phyloP scores from a whole-genome alignment of 2,888 invertebrate species.

The Aplocera efformata region DNA sequence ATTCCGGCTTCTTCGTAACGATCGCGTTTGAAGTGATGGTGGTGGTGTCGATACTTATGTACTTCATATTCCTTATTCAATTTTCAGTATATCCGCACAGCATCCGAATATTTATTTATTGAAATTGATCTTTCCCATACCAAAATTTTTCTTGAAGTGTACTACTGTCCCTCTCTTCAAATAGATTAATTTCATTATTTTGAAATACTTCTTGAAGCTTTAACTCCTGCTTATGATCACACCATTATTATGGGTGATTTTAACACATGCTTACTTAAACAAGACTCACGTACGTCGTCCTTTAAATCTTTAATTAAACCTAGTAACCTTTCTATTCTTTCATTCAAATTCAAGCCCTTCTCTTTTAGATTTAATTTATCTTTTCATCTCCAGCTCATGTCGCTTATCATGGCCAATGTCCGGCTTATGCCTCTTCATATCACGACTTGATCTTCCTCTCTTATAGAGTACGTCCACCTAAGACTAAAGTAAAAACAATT shows the following conservation, averaged over 20 bases:
- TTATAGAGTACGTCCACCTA: neutral
- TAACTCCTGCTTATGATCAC: too few relatives aligned
- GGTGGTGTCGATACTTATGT: too few relatives aligned
- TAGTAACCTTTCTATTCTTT: neutral
- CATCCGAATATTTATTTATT: neutral
- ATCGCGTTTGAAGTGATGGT: too few relatives aligned
- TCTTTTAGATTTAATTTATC: slow-evolving; percentile 1
- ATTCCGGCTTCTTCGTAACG: too few relatives aligned
- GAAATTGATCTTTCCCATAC: neutral
- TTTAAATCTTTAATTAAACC: neutral
- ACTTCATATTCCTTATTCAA: neutral
- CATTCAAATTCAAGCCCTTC: neutral
- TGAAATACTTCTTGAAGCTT: too few relatives aligned
- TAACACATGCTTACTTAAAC: too few relatives aligned
- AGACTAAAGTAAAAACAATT: neutral
- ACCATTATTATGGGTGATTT: too few relatives aligned
- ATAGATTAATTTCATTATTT: neutral
- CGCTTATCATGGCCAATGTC: neutral
- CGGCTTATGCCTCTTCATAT: neutral
- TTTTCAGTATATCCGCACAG: neutral
- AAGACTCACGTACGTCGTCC: neutral
- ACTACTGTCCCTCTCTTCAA: slow-evolving; percentile 1
- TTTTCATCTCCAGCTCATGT: slow-evolving; percentile 1
- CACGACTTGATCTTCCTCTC: slow-evolving; percentile 1
- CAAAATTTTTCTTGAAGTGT: slow-evolving; percentile 2